Conservation (phyloP, 2,797 vertebrate species). For the Microchirus variegatus region DNA sequence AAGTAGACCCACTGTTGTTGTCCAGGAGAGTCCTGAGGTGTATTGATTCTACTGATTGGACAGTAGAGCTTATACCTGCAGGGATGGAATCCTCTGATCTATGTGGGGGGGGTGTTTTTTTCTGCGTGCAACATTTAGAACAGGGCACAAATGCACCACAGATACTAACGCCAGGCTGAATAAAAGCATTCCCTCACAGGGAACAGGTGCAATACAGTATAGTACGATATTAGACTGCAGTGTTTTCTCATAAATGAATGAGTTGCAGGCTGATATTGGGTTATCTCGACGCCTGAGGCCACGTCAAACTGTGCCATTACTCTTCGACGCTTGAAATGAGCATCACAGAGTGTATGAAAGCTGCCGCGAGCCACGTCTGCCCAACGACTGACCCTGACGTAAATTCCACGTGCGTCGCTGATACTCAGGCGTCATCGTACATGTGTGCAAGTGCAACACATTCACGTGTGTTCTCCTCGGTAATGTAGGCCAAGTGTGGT, state of each 20-base stretch:
- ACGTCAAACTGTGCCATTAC: conserved; percentile 58
- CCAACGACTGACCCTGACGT: conserved; percentile 62
- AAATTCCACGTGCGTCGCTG: conserved; percentile 37
- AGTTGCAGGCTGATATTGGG: conserved; percentile 66
- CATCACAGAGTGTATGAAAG: conserved; percentile 45
- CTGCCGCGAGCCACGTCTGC: conserved; percentile 42
- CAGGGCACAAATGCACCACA: conserved; percentile 8
- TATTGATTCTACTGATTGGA: conserved; percentile 67
- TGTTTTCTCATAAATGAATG: conserved; percentile 69
- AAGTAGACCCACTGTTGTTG: conserved; percentile 37
- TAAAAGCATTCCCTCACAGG: conserved; percentile 25
- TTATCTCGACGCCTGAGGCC: conserved; percentile 66
- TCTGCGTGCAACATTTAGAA: conserved; percentile 21
- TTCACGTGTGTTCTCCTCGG: conserved; percentile 10
- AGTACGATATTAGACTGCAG: conserved; percentile 52
- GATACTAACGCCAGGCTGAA: conserved; percentile 4
- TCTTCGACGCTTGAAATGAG: conserved; percentile 55
- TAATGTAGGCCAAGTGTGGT: conserved; percentile 55
- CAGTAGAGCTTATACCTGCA: conserved; percentile 37
- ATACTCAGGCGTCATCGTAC: too few relatives aligned
- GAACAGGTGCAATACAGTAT: conserved; percentile 34
- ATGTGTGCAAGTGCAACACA: conserved; percentile 1
- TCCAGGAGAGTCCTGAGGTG: conserved; percentile 21
- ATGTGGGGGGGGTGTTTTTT: conserved; percentile 8
- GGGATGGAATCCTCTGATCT: conserved; percentile 41